Base-by-base conservation (phyloP, 2,888 invertebrate species). In the Monochamus alternatus region DNA sequence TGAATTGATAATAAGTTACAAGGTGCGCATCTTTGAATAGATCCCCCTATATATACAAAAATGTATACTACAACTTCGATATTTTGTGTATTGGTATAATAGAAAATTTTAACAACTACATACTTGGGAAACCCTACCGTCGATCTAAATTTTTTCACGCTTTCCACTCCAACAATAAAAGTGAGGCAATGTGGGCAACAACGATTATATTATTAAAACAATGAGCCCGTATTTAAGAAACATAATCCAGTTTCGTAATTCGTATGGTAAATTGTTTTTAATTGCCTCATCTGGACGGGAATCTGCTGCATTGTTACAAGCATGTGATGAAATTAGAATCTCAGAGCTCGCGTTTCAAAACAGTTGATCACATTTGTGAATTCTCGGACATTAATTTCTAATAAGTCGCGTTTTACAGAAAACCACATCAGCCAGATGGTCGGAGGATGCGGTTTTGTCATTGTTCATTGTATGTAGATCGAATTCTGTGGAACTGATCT, bases 321-420 rank as follows among this genome's bases (percentile, higher is more conserved):
- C 73, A 73, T 62, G 64, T 74, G 69, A 74, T 74, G 74, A 74
- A 74, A 74, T 59, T 52, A 62, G 60, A 69, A 59, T 44, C 74
- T 58, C 74, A 32, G 51, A 72, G 66, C 67, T 72, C 63, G 62
- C 55, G 59, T 75, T 75, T 75, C 75, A 75, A 66, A 75, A 75
- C 72, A 75, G 63, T 44, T 62, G 65, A 70, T 75, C 60, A 55
- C 75, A 75, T 75, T 72, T 47, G 74, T 31, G 58, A 63, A 74
- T 69, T 69, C 63, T 44, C 14, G 32, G 64, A 43, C 30, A 64
- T 58, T 47, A 60, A 69, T 69, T 69, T 60, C 60, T 60, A 60
- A 47, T 69, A 69, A 55, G 60, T 51, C 47, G 14, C 60, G 69
- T 60, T 69, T 30, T 44, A 62, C 47, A 60, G 47, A 60, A 69